Conservation (phyloP, 1,140 invertebrate genomes). For the Camponotus pennsylvanicus region DNA sequence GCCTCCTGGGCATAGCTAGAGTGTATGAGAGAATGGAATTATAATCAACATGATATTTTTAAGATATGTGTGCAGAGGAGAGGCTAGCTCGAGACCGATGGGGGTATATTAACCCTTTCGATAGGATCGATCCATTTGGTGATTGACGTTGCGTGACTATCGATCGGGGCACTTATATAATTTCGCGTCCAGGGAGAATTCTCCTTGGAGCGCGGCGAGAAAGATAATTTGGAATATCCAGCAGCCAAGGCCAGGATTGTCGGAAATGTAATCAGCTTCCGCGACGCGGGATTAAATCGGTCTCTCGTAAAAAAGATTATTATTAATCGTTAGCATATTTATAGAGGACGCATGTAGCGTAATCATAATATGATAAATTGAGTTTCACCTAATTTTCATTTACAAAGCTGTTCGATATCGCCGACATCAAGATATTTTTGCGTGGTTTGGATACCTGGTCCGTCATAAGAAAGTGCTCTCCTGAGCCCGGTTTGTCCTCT, state of each 20-base stretch:
- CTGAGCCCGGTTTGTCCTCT: conserved; percentile 73
- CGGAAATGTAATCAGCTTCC: conserved; percentile 26
- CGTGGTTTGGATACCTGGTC: conserved; percentile 74
- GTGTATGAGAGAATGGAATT: conserved; percentile 50
- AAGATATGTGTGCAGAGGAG: background rate
- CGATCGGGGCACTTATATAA: conserved; percentile 66
- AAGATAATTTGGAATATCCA: conserved; percentile 51
- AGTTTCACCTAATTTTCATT: background rate
- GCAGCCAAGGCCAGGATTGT: conserved; percentile 54
- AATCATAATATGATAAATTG: background rate
- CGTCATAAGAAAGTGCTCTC: conserved; percentile 72
- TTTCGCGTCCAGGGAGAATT: conserved; percentile 63
- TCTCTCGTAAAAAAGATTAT: background rate
- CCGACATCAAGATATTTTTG: background rate
- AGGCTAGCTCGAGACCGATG: conserved; percentile 21
- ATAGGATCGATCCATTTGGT: conserved; percentile 77
- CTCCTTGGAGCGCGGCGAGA: conserved; percentile 64
- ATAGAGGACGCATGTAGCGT: background rate
- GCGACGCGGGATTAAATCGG: background rate
- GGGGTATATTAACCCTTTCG: conserved; percentile 63
- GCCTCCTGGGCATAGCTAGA: conserved; percentile 68
- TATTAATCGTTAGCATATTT: background rate
- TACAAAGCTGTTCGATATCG: conserved; percentile 19
- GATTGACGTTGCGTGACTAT: conserved; percentile 81
- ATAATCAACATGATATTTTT: conserved; percentile 57